Evolutionary conservation across 2,797 vertebrate genomes (phyloP).

Genomic region (Schizopygopsis malacanthus): DNA sequence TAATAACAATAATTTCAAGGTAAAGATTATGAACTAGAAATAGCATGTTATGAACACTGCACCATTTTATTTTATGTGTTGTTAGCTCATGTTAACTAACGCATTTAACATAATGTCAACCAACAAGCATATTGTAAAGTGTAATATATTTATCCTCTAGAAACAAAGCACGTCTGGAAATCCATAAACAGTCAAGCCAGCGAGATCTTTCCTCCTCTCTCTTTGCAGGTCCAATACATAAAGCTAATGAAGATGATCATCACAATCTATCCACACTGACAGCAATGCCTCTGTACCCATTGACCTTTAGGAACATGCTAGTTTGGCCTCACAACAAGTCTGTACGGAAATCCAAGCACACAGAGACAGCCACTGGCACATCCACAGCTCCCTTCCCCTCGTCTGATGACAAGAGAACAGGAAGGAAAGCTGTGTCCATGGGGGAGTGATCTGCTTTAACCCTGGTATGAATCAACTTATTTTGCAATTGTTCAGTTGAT

Average conservation of each 20-base stretch:
- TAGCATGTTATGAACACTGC: not conserved
- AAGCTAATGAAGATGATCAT: constrained; percentile 44
- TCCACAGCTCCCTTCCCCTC: constrained; percentile 9
- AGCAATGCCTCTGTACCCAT: constrained; percentile 47
- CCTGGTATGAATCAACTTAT: not conserved
- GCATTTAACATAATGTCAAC: not conserved
- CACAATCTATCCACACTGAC: constrained; percentile 49
- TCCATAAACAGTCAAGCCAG: not conserved
- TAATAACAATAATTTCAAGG: not conserved
- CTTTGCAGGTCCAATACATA: constrained; percentile 40
- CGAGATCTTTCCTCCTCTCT: constrained; percentile 27
- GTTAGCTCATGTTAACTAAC: not conserved
- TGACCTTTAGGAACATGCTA: constrained; percentile 55
- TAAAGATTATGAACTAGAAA: not conserved
- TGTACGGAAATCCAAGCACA: constrained; percentile 27
- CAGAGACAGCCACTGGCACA: constrained; percentile 30
- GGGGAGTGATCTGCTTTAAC: constrained; percentile 1
- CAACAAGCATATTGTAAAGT: not conserved
- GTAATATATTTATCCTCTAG: not conserved
- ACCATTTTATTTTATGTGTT: no score
- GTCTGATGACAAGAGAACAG: constrained; percentile 10
- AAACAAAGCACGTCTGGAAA: not conserved
- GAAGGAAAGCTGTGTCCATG: not conserved
- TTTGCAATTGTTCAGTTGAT: not conserved
- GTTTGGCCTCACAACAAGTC: constrained; percentile 43